Conservation (phyloP, 2,113 vertebrate species). For the Cyanistes caeruleus region DNA sequence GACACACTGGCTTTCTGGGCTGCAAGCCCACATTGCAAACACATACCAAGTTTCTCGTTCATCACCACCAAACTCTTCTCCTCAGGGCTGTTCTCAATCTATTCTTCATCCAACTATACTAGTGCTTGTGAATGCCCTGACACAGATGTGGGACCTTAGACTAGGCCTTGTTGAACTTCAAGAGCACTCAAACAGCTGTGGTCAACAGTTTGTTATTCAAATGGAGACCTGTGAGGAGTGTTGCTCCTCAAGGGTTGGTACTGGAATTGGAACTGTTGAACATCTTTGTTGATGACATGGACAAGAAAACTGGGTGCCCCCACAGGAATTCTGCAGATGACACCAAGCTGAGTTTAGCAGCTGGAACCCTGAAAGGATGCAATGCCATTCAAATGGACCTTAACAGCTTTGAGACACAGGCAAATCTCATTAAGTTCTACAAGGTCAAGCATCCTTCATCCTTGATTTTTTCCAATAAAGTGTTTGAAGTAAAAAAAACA, state of each 20-base stretch:
- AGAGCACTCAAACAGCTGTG: neutral
- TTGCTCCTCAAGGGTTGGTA: neutral
- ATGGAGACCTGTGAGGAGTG: neutral
- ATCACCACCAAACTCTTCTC: neutral
- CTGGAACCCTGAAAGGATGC: neutral
- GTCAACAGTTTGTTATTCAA: neutral
- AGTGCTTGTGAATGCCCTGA: neutral
- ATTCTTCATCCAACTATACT: neutral
- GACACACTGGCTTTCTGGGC: neutral
- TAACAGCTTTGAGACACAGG: neutral
- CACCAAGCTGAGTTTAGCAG: too few species aligned
- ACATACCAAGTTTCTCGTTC: neutral
- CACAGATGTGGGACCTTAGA: neutral
- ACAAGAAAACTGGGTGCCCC: neutral
- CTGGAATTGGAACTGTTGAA: neutral
- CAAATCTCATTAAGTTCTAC: neutral
- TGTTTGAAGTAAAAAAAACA: neutral
- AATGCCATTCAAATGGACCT: neutral
- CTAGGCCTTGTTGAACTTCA: neutral
- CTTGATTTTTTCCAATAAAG: neutral
- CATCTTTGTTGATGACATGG: neutral
- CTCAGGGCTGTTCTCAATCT: neutral
- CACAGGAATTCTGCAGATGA: neutral
- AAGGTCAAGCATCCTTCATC: neutral
- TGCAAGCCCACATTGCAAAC: rapidly evolving